Conservation (phyloP, 2,888 invertebrate genomes). For the Teleiodes luculella region DNA sequence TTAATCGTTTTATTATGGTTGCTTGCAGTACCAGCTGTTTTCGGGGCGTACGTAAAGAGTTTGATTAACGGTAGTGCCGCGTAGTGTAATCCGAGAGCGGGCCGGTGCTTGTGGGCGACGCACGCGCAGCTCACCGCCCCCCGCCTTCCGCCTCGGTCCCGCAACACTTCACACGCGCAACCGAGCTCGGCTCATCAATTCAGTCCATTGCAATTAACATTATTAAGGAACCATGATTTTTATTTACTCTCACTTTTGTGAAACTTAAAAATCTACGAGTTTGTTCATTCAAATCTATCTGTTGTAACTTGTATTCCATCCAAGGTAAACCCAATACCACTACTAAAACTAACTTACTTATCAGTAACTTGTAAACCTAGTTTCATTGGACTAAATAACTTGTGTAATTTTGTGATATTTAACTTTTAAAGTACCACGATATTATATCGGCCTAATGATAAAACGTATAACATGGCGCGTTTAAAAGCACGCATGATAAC, state of each 20-base stretch:
- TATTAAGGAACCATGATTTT: no score
- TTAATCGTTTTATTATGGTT: constrained; percentile 67
- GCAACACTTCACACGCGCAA: constrained; percentile 30
- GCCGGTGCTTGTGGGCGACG: constrained; percentile 34
- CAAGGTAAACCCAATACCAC: no score
- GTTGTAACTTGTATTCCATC: no score
- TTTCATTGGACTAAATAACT: no score
- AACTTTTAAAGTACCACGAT: neutral
- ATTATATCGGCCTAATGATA: neutral
- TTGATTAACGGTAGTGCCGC: constrained; percentile 55
- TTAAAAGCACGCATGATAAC: neutral
- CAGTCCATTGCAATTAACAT: no score
- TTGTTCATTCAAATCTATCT: no score
- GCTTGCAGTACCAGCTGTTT: constrained; percentile 83
- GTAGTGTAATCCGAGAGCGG: constrained; percentile 49
- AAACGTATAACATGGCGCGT: neutral
- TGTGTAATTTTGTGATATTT: constrained; percentile 25
- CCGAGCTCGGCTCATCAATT: constrained; percentile 35
- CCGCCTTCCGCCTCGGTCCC: constrained; percentile 25
- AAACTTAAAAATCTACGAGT: no score
- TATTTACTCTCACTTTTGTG: no score
- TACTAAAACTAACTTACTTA: no score
- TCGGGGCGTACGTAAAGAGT: constrained; percentile 80
- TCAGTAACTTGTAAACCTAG: no score
- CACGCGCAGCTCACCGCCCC: constrained; percentile 24